Conservation (phyloP, 2,113 vertebrate species). For the Chitala chitala region DNA sequence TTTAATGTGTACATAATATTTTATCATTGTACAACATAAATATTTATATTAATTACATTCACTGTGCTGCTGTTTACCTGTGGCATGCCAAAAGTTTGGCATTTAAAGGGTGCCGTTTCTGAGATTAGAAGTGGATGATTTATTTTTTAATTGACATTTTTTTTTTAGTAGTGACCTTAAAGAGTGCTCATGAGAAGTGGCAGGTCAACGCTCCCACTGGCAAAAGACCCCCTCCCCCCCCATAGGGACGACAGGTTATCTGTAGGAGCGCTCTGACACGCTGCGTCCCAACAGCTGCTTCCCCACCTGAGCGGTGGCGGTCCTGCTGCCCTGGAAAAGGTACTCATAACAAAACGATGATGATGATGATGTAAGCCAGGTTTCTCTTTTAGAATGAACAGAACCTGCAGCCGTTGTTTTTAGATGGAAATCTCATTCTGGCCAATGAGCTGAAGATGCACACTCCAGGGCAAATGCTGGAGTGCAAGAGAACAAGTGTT, state of each 20-base stretch:
- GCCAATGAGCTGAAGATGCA: background rate
- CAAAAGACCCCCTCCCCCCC: conserved; percentile 28
- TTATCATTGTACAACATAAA: background rate
- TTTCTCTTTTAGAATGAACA: background rate
- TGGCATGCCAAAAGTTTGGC: background rate
- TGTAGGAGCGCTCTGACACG: conserved; percentile 38
- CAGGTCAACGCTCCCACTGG: conserved; percentile 44
- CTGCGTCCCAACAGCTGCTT: conserved; percentile 1
- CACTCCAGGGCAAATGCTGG: background rate
- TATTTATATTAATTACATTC: too few relatives aligned
- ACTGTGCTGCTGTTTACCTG: too few relatives aligned
- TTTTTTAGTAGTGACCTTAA: conserved; percentile 51
- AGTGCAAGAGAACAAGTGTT: background rate
- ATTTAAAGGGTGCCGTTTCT: background rate
- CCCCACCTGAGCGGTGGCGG: background rate
- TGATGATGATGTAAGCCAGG: background rate
- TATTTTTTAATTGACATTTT: conserved; percentile 35
- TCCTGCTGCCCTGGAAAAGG: background rate
- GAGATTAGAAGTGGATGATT: background rate
- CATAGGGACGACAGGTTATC: conserved; percentile 34
- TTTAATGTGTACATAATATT: too few relatives aligned
- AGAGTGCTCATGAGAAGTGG: conserved; percentile 45
- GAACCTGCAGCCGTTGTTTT: background rate
- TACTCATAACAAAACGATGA: background rate
- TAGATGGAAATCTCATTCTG: background rate